phyloP scores from a whole-genome alignment of 2,888 invertebrate species.

The Ecliptopera silaceata region DNA sequence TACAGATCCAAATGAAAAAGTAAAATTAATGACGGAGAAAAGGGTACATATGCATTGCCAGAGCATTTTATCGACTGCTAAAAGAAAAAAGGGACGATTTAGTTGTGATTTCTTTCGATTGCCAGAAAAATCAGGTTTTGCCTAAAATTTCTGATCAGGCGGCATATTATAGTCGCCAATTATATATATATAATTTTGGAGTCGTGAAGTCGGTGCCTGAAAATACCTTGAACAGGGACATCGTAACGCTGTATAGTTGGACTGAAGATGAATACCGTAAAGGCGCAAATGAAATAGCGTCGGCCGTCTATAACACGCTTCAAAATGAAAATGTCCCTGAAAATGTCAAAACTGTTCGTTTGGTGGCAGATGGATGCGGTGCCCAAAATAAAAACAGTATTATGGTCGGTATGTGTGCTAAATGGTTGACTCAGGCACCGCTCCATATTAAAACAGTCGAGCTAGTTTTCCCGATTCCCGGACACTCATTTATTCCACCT shows the following conservation, averaged over 20 bases:
- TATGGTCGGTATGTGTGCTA: slow-evolving; percentile 37
- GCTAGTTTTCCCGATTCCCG: slow-evolving; percentile 35
- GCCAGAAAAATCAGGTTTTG: slow-evolving; percentile 35
- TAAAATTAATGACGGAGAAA: too few species aligned
- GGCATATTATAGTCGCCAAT: slow-evolving; percentile 39
- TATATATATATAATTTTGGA: slow-evolving; percentile 42
- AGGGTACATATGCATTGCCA: too few species aligned
- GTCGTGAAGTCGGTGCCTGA: slow-evolving; percentile 33
- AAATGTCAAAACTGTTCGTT: slow-evolving; percentile 30
- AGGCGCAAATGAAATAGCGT: slow-evolving; percentile 41
- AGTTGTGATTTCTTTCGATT: too few species aligned
- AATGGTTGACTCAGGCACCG: slow-evolving; percentile 30
- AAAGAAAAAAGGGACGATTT: too few species aligned
- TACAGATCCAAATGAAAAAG: too few species aligned
- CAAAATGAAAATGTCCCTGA: slow-evolving; percentile 14
- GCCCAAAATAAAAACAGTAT: slow-evolving; percentile 39
- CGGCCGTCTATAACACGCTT: slow-evolving; percentile 34
- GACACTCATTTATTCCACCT: slow-evolving; percentile 37
- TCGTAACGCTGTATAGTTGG: slow-evolving; percentile 37
- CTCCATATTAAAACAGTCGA: slow-evolving; percentile 25
- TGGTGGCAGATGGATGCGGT: slow-evolving; percentile 38
- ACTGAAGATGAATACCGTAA: slow-evolving; percentile 39
- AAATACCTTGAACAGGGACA: slow-evolving; percentile 32
- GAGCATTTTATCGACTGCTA: too few species aligned
- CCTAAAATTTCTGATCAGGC: slow-evolving; percentile 40